phyloP scores from a whole-genome alignment of 2,888 invertebrate species.

The Trypoxylon attenuatum region DNA sequence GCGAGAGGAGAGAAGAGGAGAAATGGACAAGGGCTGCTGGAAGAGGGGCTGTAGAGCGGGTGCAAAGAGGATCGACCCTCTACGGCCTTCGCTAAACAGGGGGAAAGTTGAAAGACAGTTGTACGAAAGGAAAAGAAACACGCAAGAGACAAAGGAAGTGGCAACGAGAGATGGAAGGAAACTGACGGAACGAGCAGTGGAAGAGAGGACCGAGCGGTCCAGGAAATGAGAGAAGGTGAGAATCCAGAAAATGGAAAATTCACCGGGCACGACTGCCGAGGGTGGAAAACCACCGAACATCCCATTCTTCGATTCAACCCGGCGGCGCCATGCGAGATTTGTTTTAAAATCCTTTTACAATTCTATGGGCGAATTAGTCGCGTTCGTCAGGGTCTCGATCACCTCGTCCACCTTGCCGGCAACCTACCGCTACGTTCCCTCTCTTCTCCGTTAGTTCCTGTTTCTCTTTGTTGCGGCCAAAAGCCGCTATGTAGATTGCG shows the following conservation, averaged over 20 bases:
- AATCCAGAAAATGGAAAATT: conserved; percentile 71
- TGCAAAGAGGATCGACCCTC: conserved; percentile 48
- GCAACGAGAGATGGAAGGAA: conserved; percentile 10
- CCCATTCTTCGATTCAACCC: conserved; percentile 70
- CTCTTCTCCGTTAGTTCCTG: conserved; percentile 5
- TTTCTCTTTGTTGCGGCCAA: conserved; percentile 23
- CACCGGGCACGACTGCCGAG: conserved; percentile 44
- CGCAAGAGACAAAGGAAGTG: conserved; percentile 38
- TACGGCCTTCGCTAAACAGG: conserved; percentile 61
- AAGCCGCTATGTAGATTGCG: conserved; percentile 62
- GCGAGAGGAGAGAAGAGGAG: conserved; percentile 23
- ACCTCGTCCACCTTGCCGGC: conserved; percentile 22
- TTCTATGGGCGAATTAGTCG: conserved; percentile 58
- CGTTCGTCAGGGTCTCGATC: conserved; percentile 6
- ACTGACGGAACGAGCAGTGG: conserved; percentile 4
- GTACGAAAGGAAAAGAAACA: conserved; percentile 34
- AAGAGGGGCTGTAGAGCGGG: conserved; percentile 13
- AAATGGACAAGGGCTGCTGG: conserved; percentile 34
- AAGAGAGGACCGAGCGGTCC: conserved; percentile 6
- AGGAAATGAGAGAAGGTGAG: conserved; percentile 46
- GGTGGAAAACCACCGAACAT: conserved; percentile 68
- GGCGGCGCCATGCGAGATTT: conserved; percentile 70
- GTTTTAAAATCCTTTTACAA: conserved; percentile 74
- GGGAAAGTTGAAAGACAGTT: conserved; percentile 34
- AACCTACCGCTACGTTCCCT: conserved; percentile 31